Percentiles rank a stretch among this genome's conserved stretches.
Conservation (phyloP, 2,888 invertebrate genomes). For the Mesoligia furuncula region DNA sequence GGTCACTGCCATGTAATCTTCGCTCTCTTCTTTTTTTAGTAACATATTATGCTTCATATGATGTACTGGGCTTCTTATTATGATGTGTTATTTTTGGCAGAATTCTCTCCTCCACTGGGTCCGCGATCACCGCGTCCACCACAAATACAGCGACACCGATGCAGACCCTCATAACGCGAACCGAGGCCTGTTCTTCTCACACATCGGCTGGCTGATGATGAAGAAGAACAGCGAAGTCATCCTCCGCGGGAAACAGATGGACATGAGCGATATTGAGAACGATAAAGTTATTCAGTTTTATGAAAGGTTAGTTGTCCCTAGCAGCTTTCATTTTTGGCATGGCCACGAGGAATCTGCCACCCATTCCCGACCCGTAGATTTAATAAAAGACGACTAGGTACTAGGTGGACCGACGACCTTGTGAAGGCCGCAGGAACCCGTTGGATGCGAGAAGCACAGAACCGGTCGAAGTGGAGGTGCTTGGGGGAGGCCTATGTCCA, state of each 20-base stretch:
- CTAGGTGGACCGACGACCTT: too few species aligned
- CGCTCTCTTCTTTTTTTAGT: background rate
- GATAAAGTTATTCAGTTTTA: conserved; percentile 94
- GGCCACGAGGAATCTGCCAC: background rate
- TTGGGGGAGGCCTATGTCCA: too few species aligned
- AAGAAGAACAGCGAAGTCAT: conserved; percentile 95
- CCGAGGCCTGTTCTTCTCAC: conserved; percentile 96
- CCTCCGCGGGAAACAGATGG: conserved; percentile 93
- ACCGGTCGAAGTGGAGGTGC: too few species aligned
- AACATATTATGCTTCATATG: background rate
- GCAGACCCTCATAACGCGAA: conserved; percentile 96
- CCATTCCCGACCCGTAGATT: background rate
- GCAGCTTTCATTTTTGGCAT: background rate
- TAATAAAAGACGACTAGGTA: background rate
- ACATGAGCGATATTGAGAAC: conserved; percentile 93
- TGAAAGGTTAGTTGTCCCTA: conserved; percentile 88
- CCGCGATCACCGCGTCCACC: conserved; percentile 93
- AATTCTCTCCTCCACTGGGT: conserved; percentile 90
- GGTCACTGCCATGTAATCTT: background rate
- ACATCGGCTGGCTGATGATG: conserved; percentile 96
- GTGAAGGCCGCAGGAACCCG: too few species aligned
- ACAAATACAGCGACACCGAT: conserved; percentile 96
- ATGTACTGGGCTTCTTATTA: background rate
- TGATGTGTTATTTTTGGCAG: conserved; percentile 65
- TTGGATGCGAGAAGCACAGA: too few species aligned